Base-by-base conservation (phyloP, 2,797 vertebrate genomes). In the Gadopsis bispinosus region DNA sequence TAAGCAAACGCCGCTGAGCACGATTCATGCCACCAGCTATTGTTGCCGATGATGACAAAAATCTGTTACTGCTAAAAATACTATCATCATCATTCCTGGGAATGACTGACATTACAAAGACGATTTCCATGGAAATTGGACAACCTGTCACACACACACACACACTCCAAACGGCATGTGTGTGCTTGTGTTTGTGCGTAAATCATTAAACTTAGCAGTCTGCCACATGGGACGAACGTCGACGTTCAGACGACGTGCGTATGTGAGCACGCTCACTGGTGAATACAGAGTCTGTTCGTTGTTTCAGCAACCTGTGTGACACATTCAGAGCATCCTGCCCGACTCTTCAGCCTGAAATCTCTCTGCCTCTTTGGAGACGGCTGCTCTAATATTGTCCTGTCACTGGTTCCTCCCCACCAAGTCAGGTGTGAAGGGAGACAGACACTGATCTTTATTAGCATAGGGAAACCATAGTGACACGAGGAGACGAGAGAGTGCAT, bases 101-200 rank as follows among this genome's bases (percentile, higher is more conserved):
- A 62, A 69, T 87, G 90, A 92, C 53, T 86, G 84, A 83, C 86
- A 64, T 73, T 43, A 67, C 80, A 87, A 82, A 90, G 75, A 48
- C 81, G 73, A 83, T 87, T 89, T 84, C 79, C 65, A 79, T 83
- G 80, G 83, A 88, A 86, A 90, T 86, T 81, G 69, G 75, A 86
- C 75, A 75, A 78, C 72, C 61, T 85, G 64, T 86, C 83, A 39
- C 10, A 35, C 33, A 35, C 37, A 37, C 29, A 45, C 17, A 58
- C 59, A 51, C 35, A 0, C 62, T 86, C 63, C 8, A 73, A n/a
- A 69, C 62, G 69, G 61, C 19, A 22, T 22, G 65, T 17, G 60
- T 64, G 47, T 29, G 61, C 39, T 20, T 29, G 20, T 35, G 56
- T 53, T 65, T 80, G 58, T 67, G 77, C 3, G n/a, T 74, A 64